Evolutionary conservation across 2,797 vertebrate species (phyloP).

Genomic region (Sparidentex hasta): DNA sequence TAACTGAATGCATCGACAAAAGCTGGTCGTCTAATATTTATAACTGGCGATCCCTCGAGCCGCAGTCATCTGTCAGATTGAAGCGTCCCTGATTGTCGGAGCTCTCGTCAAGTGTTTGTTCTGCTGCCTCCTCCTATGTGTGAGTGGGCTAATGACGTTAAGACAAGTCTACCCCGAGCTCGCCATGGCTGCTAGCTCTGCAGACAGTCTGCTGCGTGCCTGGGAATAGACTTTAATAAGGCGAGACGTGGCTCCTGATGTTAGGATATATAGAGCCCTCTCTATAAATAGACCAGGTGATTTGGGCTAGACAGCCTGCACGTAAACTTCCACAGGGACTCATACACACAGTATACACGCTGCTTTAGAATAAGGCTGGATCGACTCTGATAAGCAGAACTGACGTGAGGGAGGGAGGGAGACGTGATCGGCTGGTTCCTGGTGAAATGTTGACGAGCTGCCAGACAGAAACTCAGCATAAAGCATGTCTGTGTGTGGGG

Average conservation of each 20-base stretch:
- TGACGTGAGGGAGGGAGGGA: neutral
- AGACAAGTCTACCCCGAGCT: conserved; percentile 10
- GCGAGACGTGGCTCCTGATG: conserved; percentile 48
- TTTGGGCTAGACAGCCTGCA: conserved; percentile 39
- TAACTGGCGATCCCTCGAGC: neutral
- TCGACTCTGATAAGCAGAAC: conserved; percentile 2
- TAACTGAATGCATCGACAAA: neutral
- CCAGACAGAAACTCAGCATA: conserved; percentile 47
- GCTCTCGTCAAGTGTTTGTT: conserved; percentile 34
- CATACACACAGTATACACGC: conserved; percentile 7
- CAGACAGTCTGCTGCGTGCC: conserved; percentile 42
- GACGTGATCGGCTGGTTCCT: conserved; percentile 4
- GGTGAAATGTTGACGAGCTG: conserved; percentile 13
- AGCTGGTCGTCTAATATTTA: neutral
- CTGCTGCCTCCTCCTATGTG: conserved; percentile 17
- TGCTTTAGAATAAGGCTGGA: conserved; percentile 11
- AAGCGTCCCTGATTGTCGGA: conserved; percentile 11
- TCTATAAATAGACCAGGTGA: conserved; percentile 65
- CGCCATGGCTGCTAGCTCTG: conserved; percentile 19
- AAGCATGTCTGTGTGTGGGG: conserved; percentile 34
- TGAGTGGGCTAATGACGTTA: conserved; percentile 20
- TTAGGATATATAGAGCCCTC: conserved; percentile 32
- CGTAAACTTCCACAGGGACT: conserved; percentile 23
- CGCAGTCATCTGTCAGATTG: neutral
- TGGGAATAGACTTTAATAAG: conserved; percentile 59